Evolutionary conservation across 2,888 invertebrate species (phyloP), one percentile per base, ranked within the genome.

Genomic region (Tethea ocularis): DNA sequence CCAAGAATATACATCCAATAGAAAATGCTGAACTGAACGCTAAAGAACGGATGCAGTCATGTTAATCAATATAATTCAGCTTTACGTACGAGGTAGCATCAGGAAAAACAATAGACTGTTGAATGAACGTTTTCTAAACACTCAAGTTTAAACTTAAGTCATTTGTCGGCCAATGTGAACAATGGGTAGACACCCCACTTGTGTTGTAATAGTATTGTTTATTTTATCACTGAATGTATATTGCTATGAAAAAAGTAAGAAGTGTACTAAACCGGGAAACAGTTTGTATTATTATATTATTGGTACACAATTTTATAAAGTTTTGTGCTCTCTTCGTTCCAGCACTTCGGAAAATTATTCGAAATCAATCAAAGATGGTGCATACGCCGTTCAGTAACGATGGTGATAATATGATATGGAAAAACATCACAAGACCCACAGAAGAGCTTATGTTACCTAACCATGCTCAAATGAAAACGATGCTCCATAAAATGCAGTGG

Each of bases 331-430:
- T 57, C 20, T 46, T 20, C 66, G 63, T 87, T 83, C 46, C 78
- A 91, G 91, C 91, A 13, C 75, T 91, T 41, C 83, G 91, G 13
- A 92, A 91, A 73, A 91, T 92, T 56, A 89, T 92, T 8, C 80
- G 91, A 15, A 84, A 86, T 61, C 88, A 90, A 62, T 86, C 88
- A 2, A 91, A 91, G 82, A 92, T 92, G 91, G 84, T 91, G 15
- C 89, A 85, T 63, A 82, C 80, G 53, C 89, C 91, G 2, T 90
- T 89, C 61, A 89, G 87, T 68, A 67, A 64, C 15, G 68, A 58
- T 23, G 57, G 59, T n/a, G 63, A 59, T 36, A 33, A 1, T 13
- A 56, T 62, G 15, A 26, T 62, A 51, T 75, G 72, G 74, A 71
- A 52, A 23, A 79, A 78, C 57, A 51, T 41, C 10, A 33, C 24